Base-by-base conservation (phyloP, 2,113 vertebrate genomes). In the Cinclus mexicanus region DNA sequence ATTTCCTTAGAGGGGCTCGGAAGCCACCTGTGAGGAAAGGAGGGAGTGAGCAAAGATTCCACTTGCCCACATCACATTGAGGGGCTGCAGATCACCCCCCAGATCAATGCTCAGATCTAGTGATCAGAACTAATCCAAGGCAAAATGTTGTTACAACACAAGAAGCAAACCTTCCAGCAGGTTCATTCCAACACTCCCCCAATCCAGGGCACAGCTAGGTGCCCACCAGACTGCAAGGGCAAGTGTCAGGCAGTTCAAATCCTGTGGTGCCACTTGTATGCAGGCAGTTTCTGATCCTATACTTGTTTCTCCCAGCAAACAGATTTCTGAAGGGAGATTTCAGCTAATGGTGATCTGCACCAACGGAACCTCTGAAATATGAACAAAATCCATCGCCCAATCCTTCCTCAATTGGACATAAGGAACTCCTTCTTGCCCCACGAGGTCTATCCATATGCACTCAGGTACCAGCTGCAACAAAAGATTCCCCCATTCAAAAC, bases 61-160 rank as follows among this genome's bases (percentile, higher is more conserved):
- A 25, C 25, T 53, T 21, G 47, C 39, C 47, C 67, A 16, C 0
- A 0, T 2, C 28, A 31, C 33, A 2, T 26, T 12, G 3, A 5
- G 14, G 57, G 1, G 14, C 39, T 42, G 64, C n/a, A 74, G 41
- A 13, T 33, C 56, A 17, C 1, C 24, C 57, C 57, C 50, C 47
- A 60, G 23, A 14, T 22, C 74, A 41, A 20, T 14, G 31, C 52
- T 42, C 16, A 37, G 25, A 47, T 46, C 42, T 22, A 37, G 41
- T 26, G 5, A 25, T 65, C 61, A 67, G 17, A 75, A 37, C 23
- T 22, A 29, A 47, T 2, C 28, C 47, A 42, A 74, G 79, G 78
- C 78, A 79, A 64, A 67, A 39, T 1, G 46, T 39, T 41, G 52
- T 41, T 12, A 39, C 25, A 80, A 77, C 47, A 74, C 52, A 52